These are phyloP conservation scores for Drosophila ercepeae DNA, from an alignment of 1,140 invertebrate species.

Conservation along the genomic window DNA sequence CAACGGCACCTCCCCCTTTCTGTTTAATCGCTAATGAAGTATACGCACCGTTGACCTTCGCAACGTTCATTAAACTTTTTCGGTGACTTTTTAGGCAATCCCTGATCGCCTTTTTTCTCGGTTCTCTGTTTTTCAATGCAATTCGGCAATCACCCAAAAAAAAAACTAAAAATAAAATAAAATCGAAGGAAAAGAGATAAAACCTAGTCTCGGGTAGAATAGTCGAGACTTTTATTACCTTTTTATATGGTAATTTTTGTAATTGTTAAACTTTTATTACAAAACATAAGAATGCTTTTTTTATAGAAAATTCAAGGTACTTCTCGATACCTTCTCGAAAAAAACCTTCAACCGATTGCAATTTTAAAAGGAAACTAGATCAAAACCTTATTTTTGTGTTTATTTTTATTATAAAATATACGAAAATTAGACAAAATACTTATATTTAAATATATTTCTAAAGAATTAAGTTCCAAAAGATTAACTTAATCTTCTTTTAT, in stretches of 20 bases:
- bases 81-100: conserved; percentile 25
- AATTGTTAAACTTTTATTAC: not conserved
- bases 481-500: not conserved
- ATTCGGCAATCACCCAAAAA: conserved; percentile 56
- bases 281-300: not conserved
- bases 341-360: not conserved
- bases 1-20: not conserved
- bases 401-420: too few relatives aligned
- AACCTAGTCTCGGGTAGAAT: not conserved
- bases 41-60: conserved; percentile 60
- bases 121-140: conserved; percentile 32
- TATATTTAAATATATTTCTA: too few relatives aligned
- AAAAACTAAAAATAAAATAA: conserved; percentile 61
- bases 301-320: not conserved
- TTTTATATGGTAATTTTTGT: not conserved
- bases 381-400: not conserved
- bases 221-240: not conserved
- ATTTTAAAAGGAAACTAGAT: not conserved
- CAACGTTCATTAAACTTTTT: conserved; percentile 51
- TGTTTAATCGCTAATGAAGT: conserved; percentile 57
- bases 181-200: conserved; percentile 10
- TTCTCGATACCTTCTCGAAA: too few relatives aligned
- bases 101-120: conserved; percentile 20
- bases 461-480: too few relatives aligned
- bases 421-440: too few relatives aligned